A percentile compares a stretch with the other conserved stretches of the same genome.
phyloP scores from a whole-genome alignment of 2,888 invertebrate species.

The Dendrolimus houi region DNA sequence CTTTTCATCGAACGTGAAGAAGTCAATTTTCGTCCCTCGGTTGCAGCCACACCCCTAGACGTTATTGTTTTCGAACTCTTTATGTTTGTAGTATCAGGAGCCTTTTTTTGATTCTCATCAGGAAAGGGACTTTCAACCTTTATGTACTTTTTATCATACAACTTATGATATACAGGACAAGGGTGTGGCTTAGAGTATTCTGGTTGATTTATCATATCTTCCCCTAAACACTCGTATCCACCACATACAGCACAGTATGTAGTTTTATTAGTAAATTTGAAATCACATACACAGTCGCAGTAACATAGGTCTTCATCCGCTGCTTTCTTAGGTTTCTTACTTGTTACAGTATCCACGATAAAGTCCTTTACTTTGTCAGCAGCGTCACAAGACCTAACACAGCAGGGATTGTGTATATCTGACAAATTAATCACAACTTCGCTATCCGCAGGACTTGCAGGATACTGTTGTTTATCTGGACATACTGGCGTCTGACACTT shows the following conservation, averaged over 20 bases:
- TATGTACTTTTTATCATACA: conserved; percentile 51
- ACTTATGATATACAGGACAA: conserved; percentile 62
- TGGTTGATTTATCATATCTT: conserved; percentile 48
- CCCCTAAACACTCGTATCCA: conserved; percentile 59
- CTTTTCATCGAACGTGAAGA: conserved; percentile 23
- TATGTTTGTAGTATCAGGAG: conserved; percentile 20
- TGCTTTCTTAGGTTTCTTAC: conserved; percentile 23
- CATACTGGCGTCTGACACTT: conserved; percentile 34
- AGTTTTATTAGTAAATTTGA: conserved; percentile 52
- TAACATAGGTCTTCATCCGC: conserved; percentile 43
- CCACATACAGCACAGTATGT: conserved; percentile 64
- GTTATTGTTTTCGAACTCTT: conserved; percentile 32
- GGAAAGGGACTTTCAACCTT: conserved; percentile 49
- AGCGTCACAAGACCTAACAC: conserved; percentile 50
- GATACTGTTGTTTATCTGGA: conserved; percentile 17
- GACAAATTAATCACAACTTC: conserved; percentile 42
- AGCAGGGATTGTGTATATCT: conserved; percentile 54
- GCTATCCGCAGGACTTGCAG: conserved; percentile 60
- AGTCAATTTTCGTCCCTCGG: conserved; percentile 12
- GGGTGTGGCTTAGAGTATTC: conserved; percentile 52
- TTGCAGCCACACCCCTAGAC: conserved; percentile 17
- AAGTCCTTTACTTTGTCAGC: conserved; percentile 57
- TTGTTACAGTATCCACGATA: conserved; percentile 37
- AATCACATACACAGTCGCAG: conserved; percentile 60
- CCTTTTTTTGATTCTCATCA: conserved; percentile 29